phyloP scores from a whole-genome alignment of 2,797 vertebrate species.

The Propithecus perrieri region DNA sequence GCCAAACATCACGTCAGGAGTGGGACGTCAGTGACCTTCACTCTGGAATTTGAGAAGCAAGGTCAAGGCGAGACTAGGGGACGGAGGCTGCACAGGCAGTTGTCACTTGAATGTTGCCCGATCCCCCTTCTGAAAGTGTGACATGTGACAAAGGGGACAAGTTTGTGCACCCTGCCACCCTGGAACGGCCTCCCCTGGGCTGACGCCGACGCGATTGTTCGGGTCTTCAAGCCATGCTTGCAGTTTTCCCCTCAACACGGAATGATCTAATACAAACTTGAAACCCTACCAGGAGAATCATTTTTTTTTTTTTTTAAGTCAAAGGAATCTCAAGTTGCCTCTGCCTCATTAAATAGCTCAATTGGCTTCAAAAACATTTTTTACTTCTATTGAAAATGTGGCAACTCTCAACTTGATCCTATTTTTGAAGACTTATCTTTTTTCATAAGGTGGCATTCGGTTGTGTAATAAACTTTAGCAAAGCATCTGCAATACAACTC shows the following conservation, averaged over 20 bases:
- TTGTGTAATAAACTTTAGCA: neutral
- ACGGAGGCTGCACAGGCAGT: neutral
- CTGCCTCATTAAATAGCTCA: slow-evolving; percentile 25
- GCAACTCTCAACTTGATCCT: neutral
- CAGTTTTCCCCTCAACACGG: neutral
- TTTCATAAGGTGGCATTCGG: neutral
- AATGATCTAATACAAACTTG: neutral
- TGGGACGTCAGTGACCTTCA: neutral
- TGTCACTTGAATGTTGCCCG: neutral
- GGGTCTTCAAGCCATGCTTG: neutral
- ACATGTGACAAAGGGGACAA: rapidly evolving
- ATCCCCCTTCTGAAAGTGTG: too few relatives aligned
- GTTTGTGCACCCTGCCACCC: neutral
- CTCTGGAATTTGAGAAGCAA: neutral
- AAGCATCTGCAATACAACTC: neutral
- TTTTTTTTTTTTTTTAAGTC: neutral
- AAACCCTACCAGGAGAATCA: neutral
- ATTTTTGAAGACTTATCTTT: neutral
- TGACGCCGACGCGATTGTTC: too few relatives aligned
- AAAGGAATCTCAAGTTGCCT: neutral
- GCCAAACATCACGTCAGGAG: neutral
- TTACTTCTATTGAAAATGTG: neutral
- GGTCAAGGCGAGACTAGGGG: neutral
- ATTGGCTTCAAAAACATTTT: neutral
- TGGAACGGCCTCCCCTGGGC: neutral